Conservation (phyloP, 1,140 invertebrate species). For the Drosophila mayri region DNA sequence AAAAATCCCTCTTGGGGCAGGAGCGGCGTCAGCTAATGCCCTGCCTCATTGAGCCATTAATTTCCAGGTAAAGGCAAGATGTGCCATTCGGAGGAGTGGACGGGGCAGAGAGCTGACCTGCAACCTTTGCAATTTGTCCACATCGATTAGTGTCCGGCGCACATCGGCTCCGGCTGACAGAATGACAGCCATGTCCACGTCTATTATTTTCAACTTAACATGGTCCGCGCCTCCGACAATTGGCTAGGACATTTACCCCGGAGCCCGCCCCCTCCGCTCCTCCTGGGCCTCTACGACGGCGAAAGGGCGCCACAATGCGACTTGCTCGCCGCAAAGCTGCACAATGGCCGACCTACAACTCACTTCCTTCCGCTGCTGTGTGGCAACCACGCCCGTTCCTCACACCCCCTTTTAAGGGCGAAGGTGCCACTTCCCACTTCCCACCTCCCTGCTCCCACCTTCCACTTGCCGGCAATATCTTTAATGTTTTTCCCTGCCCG, state of each 20-base stretch:
- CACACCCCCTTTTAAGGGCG: slow-evolving; percentile 5
- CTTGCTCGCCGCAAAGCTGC: slow-evolving; percentile 71
- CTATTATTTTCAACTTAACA: slow-evolving; percentile 82
- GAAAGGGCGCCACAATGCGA: slow-evolving; percentile 58
- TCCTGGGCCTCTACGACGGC: neutral
- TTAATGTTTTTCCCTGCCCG: slow-evolving; percentile 57
- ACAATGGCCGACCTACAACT: slow-evolving; percentile 80
- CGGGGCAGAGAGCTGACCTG: neutral
- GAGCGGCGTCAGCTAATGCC: slow-evolving; percentile 39
- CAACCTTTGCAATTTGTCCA: slow-evolving; percentile 65
- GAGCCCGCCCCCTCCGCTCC: slow-evolving; percentile 9
- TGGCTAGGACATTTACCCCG: slow-evolving; percentile 60
- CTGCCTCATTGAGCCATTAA: slow-evolving; percentile 75
- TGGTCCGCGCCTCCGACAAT: slow-evolving; percentile 65
- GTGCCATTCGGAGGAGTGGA: slow-evolving; percentile 23
- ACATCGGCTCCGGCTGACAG: slow-evolving; percentile 67
- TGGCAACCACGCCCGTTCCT: slow-evolving; percentile 37
- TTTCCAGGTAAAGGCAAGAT: slow-evolving; percentile 56
- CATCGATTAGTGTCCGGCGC: slow-evolving; percentile 73
- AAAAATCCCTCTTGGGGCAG: slow-evolving; percentile 63
- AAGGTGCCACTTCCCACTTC: neutral
- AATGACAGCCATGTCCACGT: slow-evolving; percentile 75
- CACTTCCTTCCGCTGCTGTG: slow-evolving; percentile 67
- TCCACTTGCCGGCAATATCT: slow-evolving; percentile 54
- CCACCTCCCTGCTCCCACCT: neutral